These are phyloP conservation scores for Leucania comma DNA, from an alignment of 2,888 invertebrate species.

Conservation along the genomic window DNA sequence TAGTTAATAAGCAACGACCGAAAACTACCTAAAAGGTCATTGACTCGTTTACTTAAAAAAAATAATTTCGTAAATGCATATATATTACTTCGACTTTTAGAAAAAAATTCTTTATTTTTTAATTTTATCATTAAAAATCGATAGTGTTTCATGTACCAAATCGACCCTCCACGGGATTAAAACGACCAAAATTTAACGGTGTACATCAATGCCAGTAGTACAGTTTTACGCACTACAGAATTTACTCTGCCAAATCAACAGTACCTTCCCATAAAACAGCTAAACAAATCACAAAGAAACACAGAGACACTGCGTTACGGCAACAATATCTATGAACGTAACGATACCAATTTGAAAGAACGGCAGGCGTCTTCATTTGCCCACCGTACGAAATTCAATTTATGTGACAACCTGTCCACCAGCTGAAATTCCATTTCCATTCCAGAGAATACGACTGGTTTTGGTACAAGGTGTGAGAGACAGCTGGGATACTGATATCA, in stretches of 20 bases:
- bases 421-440: slow-evolving; percentile 73
- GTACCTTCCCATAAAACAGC: slow-evolving; percentile 3
- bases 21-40: too few relatives aligned
- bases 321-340: slow-evolving; percentile 67
- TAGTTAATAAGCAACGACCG: too few relatives aligned
- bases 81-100: too few relatives aligned
- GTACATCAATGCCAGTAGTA: too few relatives aligned
- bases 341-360: slow-evolving; percentile 74
- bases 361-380: slow-evolving; percentile 76
- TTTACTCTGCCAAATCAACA: neutral
- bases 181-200: too few relatives aligned
- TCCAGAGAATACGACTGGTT: slow-evolving; percentile 56
- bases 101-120: too few relatives aligned
- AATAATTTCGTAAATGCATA: too few relatives aligned
- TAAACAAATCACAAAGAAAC: slow-evolving; percentile 9
- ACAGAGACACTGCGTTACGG: slow-evolving; percentile 20
- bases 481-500: neutral
- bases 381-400: slow-evolving; percentile 76
- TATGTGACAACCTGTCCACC: slow-evolving; percentile 79
- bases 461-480: slow-evolving; percentile 37
- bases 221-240: neutral
- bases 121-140: too few relatives aligned
- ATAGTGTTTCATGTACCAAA: too few relatives aligned
- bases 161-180: too few relatives aligned
- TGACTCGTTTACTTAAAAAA: too few relatives aligned